These are phyloP conservation scores for Melinopterus prodromus DNA, from an alignment of 2,888 invertebrate genomes.

Conservation along the genomic window DNA sequence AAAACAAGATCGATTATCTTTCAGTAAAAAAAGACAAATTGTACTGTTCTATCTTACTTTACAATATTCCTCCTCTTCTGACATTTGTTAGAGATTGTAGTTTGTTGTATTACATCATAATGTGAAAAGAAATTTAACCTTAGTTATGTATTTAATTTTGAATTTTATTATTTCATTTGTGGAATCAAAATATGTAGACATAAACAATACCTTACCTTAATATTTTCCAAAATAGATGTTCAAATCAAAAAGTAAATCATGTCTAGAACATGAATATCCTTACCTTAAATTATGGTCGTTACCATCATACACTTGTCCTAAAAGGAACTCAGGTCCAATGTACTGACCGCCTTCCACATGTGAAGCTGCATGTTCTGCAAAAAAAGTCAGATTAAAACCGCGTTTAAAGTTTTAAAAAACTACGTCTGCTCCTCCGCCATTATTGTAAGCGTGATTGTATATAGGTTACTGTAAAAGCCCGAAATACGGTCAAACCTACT, in stretches of 20 bases:
- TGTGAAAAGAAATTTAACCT: too few relatives aligned
- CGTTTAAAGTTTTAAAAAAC: not conserved
- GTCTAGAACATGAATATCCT: conserved; percentile 15
- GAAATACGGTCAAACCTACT: too few relatives aligned
- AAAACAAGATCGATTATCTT: too few relatives aligned
- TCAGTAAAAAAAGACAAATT: too few relatives aligned
- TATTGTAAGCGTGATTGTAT: not conserved
- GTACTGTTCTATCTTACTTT: too few relatives aligned
- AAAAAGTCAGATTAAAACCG: conserved; percentile 17
- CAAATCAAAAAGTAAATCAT: not conserved
- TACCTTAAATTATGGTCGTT: conserved; percentile 60
- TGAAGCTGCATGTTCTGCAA: conserved; percentile 72
- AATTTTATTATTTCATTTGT: too few relatives aligned
- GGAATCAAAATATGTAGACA: too few relatives aligned
- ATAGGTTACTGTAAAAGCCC: too few relatives aligned
- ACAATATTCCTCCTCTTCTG: too few relatives aligned
- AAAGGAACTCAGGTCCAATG: conserved; percentile 78
- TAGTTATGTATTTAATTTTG: too few relatives aligned
- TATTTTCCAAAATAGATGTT: conserved; percentile 1
- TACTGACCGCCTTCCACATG: conserved; percentile 82
- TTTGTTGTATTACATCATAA: too few relatives aligned
- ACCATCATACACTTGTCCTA: conserved; percentile 80
- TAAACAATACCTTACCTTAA: not conserved
- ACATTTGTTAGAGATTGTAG: too few relatives aligned
- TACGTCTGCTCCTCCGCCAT: not conserved